These are phyloP conservation scores for Crepidodera aurea DNA, from an alignment of 2,888 invertebrate genomes.

Conservation along the genomic window DNA sequence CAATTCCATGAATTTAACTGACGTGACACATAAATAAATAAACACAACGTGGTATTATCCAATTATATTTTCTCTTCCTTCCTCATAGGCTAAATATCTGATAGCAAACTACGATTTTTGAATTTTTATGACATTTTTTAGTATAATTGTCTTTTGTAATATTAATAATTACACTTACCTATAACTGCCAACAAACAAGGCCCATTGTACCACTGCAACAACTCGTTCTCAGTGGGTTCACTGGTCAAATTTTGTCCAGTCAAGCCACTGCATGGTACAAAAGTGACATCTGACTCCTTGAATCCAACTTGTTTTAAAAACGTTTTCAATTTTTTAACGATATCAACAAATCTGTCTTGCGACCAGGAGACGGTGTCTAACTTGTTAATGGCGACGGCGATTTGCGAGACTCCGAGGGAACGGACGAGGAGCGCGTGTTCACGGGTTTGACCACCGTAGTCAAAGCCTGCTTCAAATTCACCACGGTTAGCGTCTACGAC, in stretches of 20 bases:
- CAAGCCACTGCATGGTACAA: conserved; percentile 96
- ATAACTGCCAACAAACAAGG: conserved; percentile 86
- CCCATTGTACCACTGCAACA: conserved; percentile 82
- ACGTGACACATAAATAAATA: too few relatives aligned
- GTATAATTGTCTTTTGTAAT: too few relatives aligned
- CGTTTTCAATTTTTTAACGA: conserved; percentile 78
- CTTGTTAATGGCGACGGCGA: conserved; percentile 97
- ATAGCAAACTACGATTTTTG: too few relatives aligned
- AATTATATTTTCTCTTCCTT: too few relatives aligned
- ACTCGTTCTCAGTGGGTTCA: conserved; percentile 70
- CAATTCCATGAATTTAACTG: too few relatives aligned
- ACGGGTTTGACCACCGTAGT: conserved; percentile 95
- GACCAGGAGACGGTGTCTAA: conserved; percentile 96
- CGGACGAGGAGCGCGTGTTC: conserved; percentile 96
- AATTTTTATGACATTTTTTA: too few relatives aligned
- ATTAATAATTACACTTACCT: conserved; percentile 64
- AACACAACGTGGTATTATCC: too few relatives aligned
- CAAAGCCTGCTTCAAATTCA: conserved; percentile 99
- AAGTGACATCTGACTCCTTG: conserved; percentile 84
- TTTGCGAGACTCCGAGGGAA: conserved; percentile 86
- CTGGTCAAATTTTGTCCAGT: conserved; percentile 90
- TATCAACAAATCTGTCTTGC: conserved; percentile 88
- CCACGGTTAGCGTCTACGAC: conserved; percentile 96
- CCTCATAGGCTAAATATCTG: too few relatives aligned
- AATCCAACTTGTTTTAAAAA: conserved; percentile 94